Evolutionary conservation across 2,113 vertebrate genomes (phyloP).

Genomic region (Ochotona princeps): DNA sequence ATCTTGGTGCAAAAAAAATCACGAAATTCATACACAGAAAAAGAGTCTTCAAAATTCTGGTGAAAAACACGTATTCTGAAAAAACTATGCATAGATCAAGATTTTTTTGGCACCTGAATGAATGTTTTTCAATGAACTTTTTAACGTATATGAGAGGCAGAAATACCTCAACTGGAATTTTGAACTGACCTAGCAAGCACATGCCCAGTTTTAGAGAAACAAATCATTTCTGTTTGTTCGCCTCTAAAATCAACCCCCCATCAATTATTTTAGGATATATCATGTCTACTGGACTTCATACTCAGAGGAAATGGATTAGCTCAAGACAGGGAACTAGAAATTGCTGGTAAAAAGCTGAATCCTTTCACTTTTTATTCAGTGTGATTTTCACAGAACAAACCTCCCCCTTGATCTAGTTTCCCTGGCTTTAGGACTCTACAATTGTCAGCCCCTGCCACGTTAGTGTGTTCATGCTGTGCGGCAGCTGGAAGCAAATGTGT

Average conservation of each 20-base stretch:
- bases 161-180: not conserved
- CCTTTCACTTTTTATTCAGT: slow-evolving; percentile 50
- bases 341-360: slow-evolving; percentile 22
- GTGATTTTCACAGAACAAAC: slow-evolving; percentile 42
- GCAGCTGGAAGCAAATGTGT: slow-evolving; percentile 44
- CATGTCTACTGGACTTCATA: not conserved
- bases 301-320: not conserved
- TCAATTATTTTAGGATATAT: not conserved
- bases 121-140: too few relatives aligned
- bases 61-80: too few relatives aligned
- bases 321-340: slow-evolving; percentile 52
- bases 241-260: not conserved
- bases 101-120: too few relatives aligned
- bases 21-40: too few relatives aligned
- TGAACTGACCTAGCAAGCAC: not conserved
- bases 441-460: slow-evolving; percentile 55
- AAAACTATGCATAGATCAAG: too few relatives aligned
- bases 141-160: not conserved
- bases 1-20: too few relatives aligned
- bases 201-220: not conserved
- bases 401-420: slow-evolving; percentile 47
- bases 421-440: slow-evolving; percentile 59
- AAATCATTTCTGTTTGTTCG: not conserved
- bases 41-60: too few relatives aligned
- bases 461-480: slow-evolving; percentile 64